A percentile compares a stretch with the other conserved stretches of the same genome.
phyloP scores from a whole-genome alignment of 2,888 invertebrate species.

The Acheta domesticus region DNA sequence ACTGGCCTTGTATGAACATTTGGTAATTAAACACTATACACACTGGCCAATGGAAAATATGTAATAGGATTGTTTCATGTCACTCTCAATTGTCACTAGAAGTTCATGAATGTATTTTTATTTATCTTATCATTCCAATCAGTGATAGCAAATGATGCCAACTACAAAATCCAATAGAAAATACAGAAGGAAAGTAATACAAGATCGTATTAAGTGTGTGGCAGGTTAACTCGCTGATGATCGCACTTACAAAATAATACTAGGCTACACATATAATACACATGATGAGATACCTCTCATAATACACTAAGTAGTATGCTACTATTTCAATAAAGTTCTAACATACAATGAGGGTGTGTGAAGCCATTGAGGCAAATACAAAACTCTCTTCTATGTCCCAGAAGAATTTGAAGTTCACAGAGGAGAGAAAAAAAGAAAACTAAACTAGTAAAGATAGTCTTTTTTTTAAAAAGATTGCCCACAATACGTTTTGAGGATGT shows the following conservation, averaged over 20 bases:
- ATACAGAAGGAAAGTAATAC: slow-evolving; percentile 40
- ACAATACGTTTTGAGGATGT: slow-evolving; percentile 19
- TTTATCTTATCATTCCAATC: not conserved
- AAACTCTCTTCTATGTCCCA: slow-evolving; percentile 30
- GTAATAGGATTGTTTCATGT: slow-evolving; percentile 3
- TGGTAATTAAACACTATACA: slow-evolving; percentile 9
- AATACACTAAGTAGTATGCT: slow-evolving; percentile 35
- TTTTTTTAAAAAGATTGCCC: slow-evolving; percentile 22
- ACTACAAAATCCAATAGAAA: slow-evolving; percentile 38
- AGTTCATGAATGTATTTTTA: not conserved
- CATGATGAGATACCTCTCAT: slow-evolving; percentile 35
- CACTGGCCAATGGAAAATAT: slow-evolving; percentile 5
- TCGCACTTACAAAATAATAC: slow-evolving; percentile 39
- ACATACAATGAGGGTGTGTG: slow-evolving; percentile 36
- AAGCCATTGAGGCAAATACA: slow-evolving; percentile 37
- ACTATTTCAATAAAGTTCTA: slow-evolving; percentile 34
- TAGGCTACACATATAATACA: slow-evolving; percentile 40
- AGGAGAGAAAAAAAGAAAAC: slow-evolving; percentile 27
- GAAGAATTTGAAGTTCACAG: slow-evolving; percentile 20
- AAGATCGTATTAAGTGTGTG: slow-evolving; percentile 35
- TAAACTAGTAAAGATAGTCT: slow-evolving; percentile 27
- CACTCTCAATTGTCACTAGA: slow-evolving; percentile 7
- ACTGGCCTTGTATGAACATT: slow-evolving; percentile 9
- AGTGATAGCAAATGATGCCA: not conserved
- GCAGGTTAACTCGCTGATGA: slow-evolving; percentile 36